phyloP scores from a whole-genome alignment of 1,140 invertebrate genomes.

The Bactericera cockerelli region DNA sequence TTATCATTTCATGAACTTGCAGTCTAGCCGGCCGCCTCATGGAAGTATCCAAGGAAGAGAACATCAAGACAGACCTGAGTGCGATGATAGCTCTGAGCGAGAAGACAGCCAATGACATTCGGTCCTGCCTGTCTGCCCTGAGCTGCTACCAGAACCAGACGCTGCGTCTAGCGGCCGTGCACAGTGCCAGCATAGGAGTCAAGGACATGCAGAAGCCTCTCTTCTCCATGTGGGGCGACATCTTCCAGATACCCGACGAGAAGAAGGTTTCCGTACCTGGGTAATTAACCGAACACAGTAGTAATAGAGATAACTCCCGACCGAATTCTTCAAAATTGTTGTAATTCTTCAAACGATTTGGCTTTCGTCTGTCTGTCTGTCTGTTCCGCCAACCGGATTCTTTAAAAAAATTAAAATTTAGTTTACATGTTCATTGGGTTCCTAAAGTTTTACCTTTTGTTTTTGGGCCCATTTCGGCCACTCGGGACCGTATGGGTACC shows the following conservation, averaged over 20 bases:
- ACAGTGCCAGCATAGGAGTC: conserved; percentile 52
- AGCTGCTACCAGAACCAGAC: conserved; percentile 46
- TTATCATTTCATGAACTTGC: conserved; percentile 17
- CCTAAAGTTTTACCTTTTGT: too few species aligned
- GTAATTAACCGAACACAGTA: conserved; percentile 21
- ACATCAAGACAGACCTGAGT: conserved; percentile 51
- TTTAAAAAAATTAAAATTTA: too few species aligned
- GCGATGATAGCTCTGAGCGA: conserved; percentile 57
- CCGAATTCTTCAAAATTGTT: too few species aligned
- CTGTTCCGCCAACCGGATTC: too few species aligned
- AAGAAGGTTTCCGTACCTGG: conserved; percentile 16
- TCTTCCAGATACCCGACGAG: conserved; percentile 42
- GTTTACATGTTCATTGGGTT: too few species aligned
- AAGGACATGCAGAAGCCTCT: conserved; percentile 76
- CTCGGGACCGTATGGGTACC: too few species aligned
- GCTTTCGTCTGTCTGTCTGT: too few species aligned
- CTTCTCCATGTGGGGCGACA: conserved; percentile 68
- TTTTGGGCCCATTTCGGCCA: too few species aligned
- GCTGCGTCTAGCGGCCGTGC: conserved; percentile 46
- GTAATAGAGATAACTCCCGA: too few species aligned
- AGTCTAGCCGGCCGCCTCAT: conserved; percentile 47
- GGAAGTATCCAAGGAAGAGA: conserved; percentile 49
- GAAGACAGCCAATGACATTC: conserved; percentile 72
- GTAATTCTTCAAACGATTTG: too few species aligned
- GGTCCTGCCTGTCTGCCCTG: conserved; percentile 70